A percentile compares a stretch with the other conserved stretches of the same genome.
Conservation (phyloP, 1,140 invertebrate genomes). For the Eumaeus atala region DNA sequence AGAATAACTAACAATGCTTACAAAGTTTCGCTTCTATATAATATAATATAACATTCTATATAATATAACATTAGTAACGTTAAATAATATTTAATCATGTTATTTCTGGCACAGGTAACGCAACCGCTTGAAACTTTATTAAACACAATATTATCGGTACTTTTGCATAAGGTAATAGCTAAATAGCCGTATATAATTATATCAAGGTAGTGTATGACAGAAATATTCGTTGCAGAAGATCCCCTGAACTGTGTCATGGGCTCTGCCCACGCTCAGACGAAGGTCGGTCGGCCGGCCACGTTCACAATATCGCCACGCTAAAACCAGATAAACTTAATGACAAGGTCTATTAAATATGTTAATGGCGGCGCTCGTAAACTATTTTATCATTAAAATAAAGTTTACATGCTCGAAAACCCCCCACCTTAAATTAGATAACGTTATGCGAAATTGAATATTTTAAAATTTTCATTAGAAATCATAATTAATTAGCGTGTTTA, state of each 20-base stretch:
- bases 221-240: constrained; percentile 54
- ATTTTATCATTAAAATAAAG: not conserved
- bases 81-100: no score
- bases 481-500: no score
- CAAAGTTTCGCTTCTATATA: no score
- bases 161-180: not conserved
- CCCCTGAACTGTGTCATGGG: constrained; percentile 67
- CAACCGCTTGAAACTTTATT: no score
- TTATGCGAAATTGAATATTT: no score
- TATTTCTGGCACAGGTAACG: no score
- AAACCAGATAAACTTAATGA: constrained; percentile 9
- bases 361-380: not conserved
- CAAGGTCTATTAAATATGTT: constrained; percentile 10
- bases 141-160: no score
- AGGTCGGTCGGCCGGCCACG: constrained; percentile 60
- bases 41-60: no score
- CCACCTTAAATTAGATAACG: not conserved
- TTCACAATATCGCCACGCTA: constrained; percentile 18
- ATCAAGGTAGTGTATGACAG: constrained; percentile 45
- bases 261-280: constrained; percentile 57
- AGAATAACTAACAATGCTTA: no score
- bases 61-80: no score
- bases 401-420: not conserved
- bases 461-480: no score
- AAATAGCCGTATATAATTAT: constrained; percentile 16